Evolutionary conservation across 2,888 invertebrate genomes (phyloP).

Genomic region (Stenichneumon culpator): DNA sequence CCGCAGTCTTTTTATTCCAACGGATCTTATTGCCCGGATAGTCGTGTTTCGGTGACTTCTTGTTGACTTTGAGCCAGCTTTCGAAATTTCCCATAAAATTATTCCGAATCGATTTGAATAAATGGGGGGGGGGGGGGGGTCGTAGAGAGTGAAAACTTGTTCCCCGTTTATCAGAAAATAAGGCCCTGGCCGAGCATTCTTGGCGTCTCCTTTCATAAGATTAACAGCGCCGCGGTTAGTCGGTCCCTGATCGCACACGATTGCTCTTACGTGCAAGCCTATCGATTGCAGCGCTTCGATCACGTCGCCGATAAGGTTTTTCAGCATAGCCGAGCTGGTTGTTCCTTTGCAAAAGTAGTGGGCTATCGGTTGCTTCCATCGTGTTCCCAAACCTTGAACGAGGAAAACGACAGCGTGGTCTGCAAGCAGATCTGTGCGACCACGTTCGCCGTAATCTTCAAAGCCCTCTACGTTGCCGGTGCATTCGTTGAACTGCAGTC

Average conservation of each 20-base stretch:
- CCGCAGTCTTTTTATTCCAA: not conserved
- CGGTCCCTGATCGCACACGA: slow-evolving; percentile 31
- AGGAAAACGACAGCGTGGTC: slow-evolving; percentile 35
- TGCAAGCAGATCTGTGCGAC: not conserved
- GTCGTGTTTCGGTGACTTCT: too few relatives aligned
- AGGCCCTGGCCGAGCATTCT: too few relatives aligned
- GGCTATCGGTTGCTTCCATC: slow-evolving; percentile 20
- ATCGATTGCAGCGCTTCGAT: slow-evolving; percentile 11
- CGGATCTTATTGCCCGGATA: too few relatives aligned
- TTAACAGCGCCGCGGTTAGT: slow-evolving; percentile 20
- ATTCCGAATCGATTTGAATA: too few relatives aligned
- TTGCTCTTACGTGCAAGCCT: slow-evolving; percentile 11
- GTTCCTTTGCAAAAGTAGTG: slow-evolving; percentile 28
- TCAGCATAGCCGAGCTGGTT: not conserved
- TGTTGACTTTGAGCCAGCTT: too few relatives aligned
- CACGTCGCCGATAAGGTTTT: not conserved
- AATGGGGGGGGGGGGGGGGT: too few relatives aligned
- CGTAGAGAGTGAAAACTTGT: too few relatives aligned
- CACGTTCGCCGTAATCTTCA: slow-evolving; percentile 35
- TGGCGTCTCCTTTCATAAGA: too few relatives aligned
- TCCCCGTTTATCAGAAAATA: too few relatives aligned
- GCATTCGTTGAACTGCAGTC: not conserved
- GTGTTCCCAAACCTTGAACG: not conserved
- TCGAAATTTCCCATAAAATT: too few relatives aligned
- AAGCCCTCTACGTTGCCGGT: slow-evolving; percentile 23